Conservation (phyloP, 2,113 vertebrate genomes). For the Brachypteracias leptosomus region DNA sequence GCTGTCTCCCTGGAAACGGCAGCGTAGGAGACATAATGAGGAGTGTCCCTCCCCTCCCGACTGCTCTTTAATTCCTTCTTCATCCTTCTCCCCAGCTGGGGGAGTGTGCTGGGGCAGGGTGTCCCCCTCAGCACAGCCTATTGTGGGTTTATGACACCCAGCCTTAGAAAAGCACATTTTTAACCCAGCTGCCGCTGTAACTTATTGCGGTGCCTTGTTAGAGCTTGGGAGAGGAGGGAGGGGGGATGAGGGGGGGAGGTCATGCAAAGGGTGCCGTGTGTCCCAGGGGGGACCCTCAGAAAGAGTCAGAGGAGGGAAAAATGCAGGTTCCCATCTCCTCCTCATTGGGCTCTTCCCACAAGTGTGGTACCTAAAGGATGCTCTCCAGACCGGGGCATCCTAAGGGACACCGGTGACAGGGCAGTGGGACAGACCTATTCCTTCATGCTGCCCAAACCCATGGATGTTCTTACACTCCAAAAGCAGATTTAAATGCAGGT, state of each 20-base stretch:
- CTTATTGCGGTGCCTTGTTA: background rate
- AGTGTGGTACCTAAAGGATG: accelerated
- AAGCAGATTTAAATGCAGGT: background rate
- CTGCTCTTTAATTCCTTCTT: background rate
- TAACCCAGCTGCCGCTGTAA: conserved; percentile 30
- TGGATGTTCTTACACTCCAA: accelerated
- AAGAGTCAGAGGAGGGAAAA: background rate
- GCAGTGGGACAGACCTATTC: accelerated
- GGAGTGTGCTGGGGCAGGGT: background rate
- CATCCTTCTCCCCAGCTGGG: background rate
- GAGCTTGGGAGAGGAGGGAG: background rate
- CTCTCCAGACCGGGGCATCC: accelerated
- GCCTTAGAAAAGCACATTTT: background rate
- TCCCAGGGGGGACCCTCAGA: background rate
- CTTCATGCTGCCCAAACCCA: background rate
- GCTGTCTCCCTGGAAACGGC: conserved; percentile 73
- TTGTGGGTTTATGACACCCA: conserved; percentile 26
- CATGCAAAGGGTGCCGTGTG: background rate
- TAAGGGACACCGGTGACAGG: accelerated
- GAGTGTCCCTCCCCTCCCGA: background rate
- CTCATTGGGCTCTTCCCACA: background rate
- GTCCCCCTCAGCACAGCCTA: background rate
- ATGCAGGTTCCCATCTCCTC: background rate
- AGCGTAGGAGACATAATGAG: conserved; percentile 21
- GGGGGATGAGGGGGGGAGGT: background rate